phyloP scores from a whole-genome alignment of 1,140 invertebrate species.

The Stenopsyche tienmushanensis region DNA sequence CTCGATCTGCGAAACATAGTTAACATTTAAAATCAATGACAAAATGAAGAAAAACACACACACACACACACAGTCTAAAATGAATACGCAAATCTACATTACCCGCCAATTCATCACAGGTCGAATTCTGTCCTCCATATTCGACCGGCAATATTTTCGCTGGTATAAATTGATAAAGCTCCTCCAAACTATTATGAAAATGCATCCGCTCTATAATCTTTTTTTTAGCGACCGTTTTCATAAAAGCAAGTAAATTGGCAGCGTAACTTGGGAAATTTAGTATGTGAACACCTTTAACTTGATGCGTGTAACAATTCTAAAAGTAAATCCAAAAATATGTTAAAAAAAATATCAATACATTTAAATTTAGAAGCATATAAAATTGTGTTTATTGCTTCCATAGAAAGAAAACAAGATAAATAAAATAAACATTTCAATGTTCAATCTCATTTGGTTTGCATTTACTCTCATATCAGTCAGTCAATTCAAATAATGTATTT shows the following conservation, averaged over 20 bases:
- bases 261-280: background rate
- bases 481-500: too few relatives aligned
- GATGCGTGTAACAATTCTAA: slow-evolving; percentile 5
- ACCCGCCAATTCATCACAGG: background rate
- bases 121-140: background rate
- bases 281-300: slow-evolving; percentile 9
- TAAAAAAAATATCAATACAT: too few relatives aligned
- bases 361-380: too few relatives aligned
- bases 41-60: background rate
- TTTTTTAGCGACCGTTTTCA: slow-evolving; percentile 1
- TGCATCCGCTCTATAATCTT: slow-evolving; percentile 3
- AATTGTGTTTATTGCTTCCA: too few relatives aligned
- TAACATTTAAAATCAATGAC: background rate
- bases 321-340: too few relatives aligned
- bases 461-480: too few relatives aligned
- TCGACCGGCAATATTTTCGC: slow-evolving; percentile 1
- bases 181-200: slow-evolving; percentile 15
- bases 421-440: too few relatives aligned
- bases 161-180: slow-evolving; percentile 7
- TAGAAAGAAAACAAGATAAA: too few relatives aligned
- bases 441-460: too few relatives aligned
- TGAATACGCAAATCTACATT: background rate
- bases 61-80: too few relatives aligned
- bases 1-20: background rate
- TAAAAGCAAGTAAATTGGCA: background rate